Base-by-base conservation (phyloP, 2,797 vertebrate species). In the Molossus alvarezi region DNA sequence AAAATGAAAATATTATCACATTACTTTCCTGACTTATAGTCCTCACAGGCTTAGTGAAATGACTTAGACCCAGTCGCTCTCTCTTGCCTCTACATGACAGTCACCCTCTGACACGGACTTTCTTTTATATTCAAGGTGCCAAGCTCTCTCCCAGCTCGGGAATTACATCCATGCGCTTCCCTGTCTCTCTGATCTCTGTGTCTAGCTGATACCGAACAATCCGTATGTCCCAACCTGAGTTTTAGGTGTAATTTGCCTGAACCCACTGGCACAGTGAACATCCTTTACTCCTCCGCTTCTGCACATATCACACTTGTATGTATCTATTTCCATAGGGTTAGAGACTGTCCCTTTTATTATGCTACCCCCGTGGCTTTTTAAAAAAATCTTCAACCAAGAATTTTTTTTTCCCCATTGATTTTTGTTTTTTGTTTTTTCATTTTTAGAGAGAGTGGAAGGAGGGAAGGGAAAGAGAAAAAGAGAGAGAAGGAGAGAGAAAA, bases 221-320 rank as follows among this genome's bases (percentile, higher is more conserved):
- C 3, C 3, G 33, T 27, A 73, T 8, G 37, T 86, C 29, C 89
- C 33, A 73, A 65, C 9, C 23, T 72, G 71, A 71, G 73, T 51
- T 12, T n/a, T 29, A 89, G 14, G 9, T 20, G 41, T 45, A 45
- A 45, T 37, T 5, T 73, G n/a, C 48, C 37, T 53, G n/a, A 85
- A 18, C 62, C 41, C 37, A 90, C 55, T 6, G 41, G 18, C 77
- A 64, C 7, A 53, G 25, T 27, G 60, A 14, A 20, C 8, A 27
- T 25, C 60, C 15, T 58, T 75, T 55, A 12, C 20, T 72, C 9
- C 62, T 53, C 20, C 6, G 25, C 73, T 29, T 77, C 73, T 80
- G 13, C 8, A 55, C 2, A 0, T 2, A 29, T n/a, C 64, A 69
- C 1, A 14, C 2, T 21, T 84, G 27, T 0, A 62, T 5, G 37